Evolutionary conservation across 2,888 invertebrate genomes (phyloP).

Genomic region (Plebejus melissa): DNA sequence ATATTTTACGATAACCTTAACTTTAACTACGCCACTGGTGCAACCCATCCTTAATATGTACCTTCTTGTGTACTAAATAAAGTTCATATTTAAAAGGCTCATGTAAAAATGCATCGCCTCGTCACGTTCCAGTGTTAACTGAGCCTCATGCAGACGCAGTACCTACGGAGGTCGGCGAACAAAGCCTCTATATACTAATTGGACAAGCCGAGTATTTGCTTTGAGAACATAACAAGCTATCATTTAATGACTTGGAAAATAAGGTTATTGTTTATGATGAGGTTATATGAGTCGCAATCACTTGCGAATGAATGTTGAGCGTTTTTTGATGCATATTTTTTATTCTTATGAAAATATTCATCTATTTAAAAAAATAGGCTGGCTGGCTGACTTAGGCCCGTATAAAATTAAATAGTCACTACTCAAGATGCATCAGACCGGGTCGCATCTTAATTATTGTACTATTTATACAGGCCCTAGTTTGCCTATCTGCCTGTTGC

Average conservation of each 20-base stretch:
- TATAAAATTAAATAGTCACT: no score
- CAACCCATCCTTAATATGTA: no score
- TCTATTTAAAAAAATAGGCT: no score
- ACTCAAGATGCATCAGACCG: no score
- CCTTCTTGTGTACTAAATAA: no score
- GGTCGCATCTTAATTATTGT: no score
- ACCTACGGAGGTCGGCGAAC: not conserved
- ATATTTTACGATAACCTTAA: no score
- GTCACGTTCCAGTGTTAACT: not conserved
- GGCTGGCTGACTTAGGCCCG: no score
- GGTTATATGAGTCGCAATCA: not conserved
- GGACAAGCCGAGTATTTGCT: not conserved
- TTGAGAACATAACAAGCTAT: constrained; percentile 7
- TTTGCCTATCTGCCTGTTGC: no score
- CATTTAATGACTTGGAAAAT: not conserved
- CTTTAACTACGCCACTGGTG: no score
- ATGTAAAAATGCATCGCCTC: not conserved
- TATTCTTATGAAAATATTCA: no score
- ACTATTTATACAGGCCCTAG: no score
- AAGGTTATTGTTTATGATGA: not conserved
- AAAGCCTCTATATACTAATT: constrained; percentile 9
- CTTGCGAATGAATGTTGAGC: not conserved
- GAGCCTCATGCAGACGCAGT: not conserved
- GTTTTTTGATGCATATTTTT: not conserved
- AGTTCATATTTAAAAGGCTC: not conserved